phyloP scores from a whole-genome alignment of 2,797 vertebrate genomes.

The Chlorospingus semifuscus region DNA sequence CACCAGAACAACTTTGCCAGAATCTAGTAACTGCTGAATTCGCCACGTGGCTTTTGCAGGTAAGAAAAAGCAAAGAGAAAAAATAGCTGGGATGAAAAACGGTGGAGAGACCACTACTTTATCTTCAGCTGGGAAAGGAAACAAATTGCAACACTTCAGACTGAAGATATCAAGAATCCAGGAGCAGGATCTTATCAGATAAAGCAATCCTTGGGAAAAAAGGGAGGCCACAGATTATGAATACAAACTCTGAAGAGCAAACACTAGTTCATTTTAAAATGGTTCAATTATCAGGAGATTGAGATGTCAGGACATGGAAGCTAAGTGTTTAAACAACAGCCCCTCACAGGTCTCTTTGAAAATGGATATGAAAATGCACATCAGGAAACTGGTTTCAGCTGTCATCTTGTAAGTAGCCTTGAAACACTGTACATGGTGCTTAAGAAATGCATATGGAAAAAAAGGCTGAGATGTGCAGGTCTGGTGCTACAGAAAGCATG shows the following conservation, averaged over 20 bases:
- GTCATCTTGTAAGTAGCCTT: not conserved
- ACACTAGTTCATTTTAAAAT: not conserved
- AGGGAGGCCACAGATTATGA: not conserved
- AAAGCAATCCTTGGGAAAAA: not conserved
- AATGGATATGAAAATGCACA: not conserved
- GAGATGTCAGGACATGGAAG: not conserved
- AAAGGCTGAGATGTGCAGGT: not conserved
- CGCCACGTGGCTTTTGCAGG: not conserved
- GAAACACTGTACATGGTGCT: not conserved
- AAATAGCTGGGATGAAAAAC: not conserved
- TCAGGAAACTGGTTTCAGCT: not conserved
- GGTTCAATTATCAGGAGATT: not conserved
- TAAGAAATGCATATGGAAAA: rapidly evolving
- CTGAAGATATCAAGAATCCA: not conserved
- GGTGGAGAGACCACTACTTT: not conserved
- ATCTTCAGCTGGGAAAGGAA: not conserved
- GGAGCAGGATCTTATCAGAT: not conserved
- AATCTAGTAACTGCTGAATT: not conserved
- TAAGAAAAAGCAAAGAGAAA: not conserved
- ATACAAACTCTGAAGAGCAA: not conserved
- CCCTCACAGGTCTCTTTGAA: not conserved
- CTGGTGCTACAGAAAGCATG: not conserved
- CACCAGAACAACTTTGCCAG: not conserved
- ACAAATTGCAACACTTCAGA: not conserved
- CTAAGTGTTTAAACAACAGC: not conserved